Evolutionary conservation across 2,113 vertebrate species (phyloP).

Genomic region (Anoura caudifer): DNA sequence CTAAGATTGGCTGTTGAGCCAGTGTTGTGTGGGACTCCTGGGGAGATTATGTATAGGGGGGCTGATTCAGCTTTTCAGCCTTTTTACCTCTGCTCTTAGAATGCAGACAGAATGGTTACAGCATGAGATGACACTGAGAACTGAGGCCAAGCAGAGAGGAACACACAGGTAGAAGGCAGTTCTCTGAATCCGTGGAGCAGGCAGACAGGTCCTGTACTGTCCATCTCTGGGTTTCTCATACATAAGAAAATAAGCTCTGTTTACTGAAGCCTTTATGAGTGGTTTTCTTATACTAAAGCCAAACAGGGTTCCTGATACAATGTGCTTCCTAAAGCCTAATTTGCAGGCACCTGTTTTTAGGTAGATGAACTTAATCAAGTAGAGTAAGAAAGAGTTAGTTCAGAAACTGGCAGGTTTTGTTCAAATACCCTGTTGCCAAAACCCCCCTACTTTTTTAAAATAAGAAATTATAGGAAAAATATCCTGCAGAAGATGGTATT

Average conservation of each 20-base stretch:
- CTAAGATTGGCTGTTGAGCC: background rate
- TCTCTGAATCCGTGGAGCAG: background rate
- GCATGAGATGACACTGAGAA: background rate
- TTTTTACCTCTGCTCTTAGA: background rate
- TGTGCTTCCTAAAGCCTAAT: background rate
- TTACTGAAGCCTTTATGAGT: background rate
- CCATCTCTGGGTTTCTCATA: background rate
- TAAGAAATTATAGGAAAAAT: constrained; percentile 38
- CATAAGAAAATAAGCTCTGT: background rate
- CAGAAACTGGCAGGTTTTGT: background rate
- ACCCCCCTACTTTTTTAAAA: background rate
- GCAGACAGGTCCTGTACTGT: background rate
- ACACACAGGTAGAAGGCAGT: background rate
- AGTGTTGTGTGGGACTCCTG: background rate
- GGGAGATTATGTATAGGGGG: background rate
- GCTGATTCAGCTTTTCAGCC: background rate
- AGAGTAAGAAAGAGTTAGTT: background rate
- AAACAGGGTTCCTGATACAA: background rate
- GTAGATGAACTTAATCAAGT: background rate
- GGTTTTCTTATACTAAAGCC: background rate
- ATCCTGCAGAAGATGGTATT: constrained; percentile 28
- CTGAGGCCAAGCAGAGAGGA: background rate
- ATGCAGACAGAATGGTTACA: background rate
- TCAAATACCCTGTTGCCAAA: background rate
- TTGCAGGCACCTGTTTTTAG: background rate